Percentiles rank a stretch among this genome's conserved stretches.
phyloP scores from a whole-genome alignment of 2,888 invertebrate species.

The Luperina testacea region DNA sequence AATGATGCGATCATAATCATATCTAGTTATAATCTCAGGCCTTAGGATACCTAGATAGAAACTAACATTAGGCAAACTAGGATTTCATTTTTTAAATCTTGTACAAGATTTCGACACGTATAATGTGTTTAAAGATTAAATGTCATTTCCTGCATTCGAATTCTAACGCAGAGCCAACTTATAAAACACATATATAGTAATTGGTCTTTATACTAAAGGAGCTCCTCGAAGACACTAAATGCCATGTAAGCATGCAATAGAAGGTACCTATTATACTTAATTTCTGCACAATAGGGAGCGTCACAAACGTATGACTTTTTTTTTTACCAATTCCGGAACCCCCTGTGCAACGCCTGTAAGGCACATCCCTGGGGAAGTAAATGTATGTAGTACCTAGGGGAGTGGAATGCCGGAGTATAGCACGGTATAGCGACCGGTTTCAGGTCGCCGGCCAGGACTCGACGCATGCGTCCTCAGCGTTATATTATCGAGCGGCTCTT shows the following conservation, averaged over 20 bases:
- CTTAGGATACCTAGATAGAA: not conserved
- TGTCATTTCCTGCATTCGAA: not conserved
- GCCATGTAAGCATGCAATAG: not conserved
- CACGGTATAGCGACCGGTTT: conserved; percentile 55
- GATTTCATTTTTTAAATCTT: not conserved
- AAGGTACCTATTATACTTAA: conserved; percentile 1
- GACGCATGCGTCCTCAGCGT: conserved; percentile 78
- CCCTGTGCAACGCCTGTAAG: too few relatives aligned
- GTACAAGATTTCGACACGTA: not conserved
- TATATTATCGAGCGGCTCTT: conserved; percentile 78
- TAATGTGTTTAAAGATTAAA: not conserved
- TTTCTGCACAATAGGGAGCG: conserved; percentile 21
- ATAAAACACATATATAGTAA: not conserved
- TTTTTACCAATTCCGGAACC: too few relatives aligned
- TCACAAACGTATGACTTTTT: not conserved
- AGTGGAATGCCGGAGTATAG: conserved; percentile 22
- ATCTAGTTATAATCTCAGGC: not conserved
- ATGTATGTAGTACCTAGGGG: conserved; percentile 31
- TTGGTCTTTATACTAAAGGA: not conserved
- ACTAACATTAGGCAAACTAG: too few relatives aligned
- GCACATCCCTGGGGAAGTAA: too few relatives aligned
- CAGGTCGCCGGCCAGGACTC: conserved; percentile 74
- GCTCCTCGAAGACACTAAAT: not conserved
- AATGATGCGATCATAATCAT: not conserved
- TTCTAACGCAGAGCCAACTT: not conserved